Evolutionary conservation across 1,140 invertebrate genomes (phyloP).

Genomic region (Pachyrhynchus sulphureomaculatus): DNA sequence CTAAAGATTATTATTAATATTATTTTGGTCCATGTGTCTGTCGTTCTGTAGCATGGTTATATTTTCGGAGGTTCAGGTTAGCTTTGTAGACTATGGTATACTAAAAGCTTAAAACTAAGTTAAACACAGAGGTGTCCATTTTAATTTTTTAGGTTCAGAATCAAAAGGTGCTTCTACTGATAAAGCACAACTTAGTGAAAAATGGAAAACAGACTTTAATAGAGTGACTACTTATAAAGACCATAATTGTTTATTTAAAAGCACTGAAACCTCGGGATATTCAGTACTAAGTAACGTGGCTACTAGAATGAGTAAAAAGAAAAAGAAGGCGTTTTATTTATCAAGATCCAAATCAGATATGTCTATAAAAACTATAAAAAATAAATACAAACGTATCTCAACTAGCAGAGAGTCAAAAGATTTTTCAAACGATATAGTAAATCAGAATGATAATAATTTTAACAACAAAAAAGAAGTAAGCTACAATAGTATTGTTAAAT

Average conservation of each 20-base stretch:
- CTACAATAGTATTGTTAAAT: too few relatives aligned
- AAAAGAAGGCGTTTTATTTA: slow-evolving; percentile 16
- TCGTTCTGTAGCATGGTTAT: too few relatives aligned
- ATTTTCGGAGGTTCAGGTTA: too few relatives aligned
- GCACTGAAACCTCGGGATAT: neutral
- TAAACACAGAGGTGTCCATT: too few relatives aligned
- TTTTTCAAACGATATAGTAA: neutral
- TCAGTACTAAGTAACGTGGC: neutral
- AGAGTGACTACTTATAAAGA: too few relatives aligned
- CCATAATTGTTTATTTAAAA: too few relatives aligned
- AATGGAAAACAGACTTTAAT: neutral
- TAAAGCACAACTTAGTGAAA: neutral
- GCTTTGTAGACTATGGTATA: too few relatives aligned
- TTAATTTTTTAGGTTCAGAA: neutral
- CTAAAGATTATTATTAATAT: too few relatives aligned
- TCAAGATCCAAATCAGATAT: slow-evolving; percentile 16
- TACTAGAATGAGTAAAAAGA: slow-evolving; percentile 1
- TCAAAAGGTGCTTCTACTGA: neutral
- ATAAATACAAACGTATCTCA: neutral
- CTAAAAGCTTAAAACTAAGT: too few relatives aligned
- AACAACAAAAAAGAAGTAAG: too few relatives aligned
- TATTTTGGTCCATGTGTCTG: too few relatives aligned
- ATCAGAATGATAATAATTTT: too few relatives aligned
- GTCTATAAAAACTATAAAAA: neutral
- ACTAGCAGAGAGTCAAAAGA: neutral